Evolutionary conservation across 2,888 invertebrate genomes (phyloP).

Genomic region (Drosophila lutescens): DNA sequence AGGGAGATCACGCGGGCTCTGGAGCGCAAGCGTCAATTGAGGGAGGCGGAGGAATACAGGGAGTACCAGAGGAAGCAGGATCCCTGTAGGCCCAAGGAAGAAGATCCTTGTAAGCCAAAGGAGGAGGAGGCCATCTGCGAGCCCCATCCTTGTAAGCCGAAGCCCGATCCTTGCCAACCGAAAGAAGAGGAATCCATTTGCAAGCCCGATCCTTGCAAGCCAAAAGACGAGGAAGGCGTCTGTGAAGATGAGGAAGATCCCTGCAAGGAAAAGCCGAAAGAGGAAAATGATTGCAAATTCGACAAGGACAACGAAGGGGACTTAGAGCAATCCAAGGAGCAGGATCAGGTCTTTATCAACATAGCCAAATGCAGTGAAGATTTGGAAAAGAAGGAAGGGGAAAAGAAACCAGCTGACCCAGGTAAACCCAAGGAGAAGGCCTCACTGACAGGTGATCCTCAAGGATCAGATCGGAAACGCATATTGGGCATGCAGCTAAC

Average conservation of each 20-base stretch:
- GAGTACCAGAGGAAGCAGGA: neutral
- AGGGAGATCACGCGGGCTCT: neutral
- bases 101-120: neutral
- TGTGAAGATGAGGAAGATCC: conserved; percentile 9
- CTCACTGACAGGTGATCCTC: neutral
- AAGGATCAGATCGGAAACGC: neutral
- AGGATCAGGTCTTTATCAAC: neutral
- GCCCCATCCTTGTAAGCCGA: neutral
- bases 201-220: conserved; percentile 5
- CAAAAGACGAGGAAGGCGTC: neutral
- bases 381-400: neutral
- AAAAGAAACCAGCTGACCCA: conserved; percentile 2
- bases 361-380: conserved; percentile 11
- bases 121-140: neutral
- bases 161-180: neutral
- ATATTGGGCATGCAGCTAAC: neutral
- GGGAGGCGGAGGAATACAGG: conserved; percentile 5
- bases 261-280: neutral
- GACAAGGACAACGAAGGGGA: neutral
- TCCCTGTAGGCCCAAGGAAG: neutral
- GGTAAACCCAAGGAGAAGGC: conserved; percentile 18
- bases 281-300: neutral
- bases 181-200: neutral
- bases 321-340: neutral
- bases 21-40: conserved; percentile 6